Evolutionary conservation across 2,797 vertebrate genomes (phyloP).

Genomic region (Peromyscus eremicus): DNA sequence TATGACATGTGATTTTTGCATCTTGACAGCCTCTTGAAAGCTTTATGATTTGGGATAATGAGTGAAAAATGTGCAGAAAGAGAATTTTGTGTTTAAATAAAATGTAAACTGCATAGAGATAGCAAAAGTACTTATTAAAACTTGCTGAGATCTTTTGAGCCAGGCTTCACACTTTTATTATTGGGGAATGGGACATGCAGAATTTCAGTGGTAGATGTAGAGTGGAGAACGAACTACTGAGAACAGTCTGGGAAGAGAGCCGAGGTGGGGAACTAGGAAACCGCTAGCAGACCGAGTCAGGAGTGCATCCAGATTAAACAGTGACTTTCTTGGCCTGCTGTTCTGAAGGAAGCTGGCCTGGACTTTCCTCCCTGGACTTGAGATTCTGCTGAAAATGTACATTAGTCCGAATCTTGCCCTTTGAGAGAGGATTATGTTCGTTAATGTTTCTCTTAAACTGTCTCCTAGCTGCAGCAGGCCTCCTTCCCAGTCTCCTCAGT

Average conservation of each 20-base stretch:
- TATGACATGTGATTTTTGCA: conserved; percentile 48
- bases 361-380: conserved; percentile 31
- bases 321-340: not conserved
- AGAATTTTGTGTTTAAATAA: conserved; percentile 57
- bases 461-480: not conserved
- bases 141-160: conserved; percentile 41
- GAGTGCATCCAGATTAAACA: not conserved
- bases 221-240: not conserved
- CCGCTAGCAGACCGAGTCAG: not conserved
- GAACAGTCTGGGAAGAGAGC: not conserved
- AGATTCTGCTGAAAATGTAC: conserved; percentile 30
- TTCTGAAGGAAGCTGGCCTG: not conserved
- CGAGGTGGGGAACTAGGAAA: not conserved
- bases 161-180: conserved; percentile 12
- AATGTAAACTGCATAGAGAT: not conserved
- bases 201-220: conserved; percentile 8
- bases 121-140: conserved; percentile 38
- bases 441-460: conserved; percentile 60
- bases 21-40: conserved; percentile 46
- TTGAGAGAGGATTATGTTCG: conserved; percentile 33
- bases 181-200: conserved; percentile 10
- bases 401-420: conserved; percentile 24
- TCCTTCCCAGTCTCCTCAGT: not conserved
- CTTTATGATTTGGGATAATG: conserved; percentile 56
- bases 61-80: conserved; percentile 53